phyloP scores from a whole-genome alignment of 1,140 invertebrate genomes.

The Cepaea nemoralis region DNA sequence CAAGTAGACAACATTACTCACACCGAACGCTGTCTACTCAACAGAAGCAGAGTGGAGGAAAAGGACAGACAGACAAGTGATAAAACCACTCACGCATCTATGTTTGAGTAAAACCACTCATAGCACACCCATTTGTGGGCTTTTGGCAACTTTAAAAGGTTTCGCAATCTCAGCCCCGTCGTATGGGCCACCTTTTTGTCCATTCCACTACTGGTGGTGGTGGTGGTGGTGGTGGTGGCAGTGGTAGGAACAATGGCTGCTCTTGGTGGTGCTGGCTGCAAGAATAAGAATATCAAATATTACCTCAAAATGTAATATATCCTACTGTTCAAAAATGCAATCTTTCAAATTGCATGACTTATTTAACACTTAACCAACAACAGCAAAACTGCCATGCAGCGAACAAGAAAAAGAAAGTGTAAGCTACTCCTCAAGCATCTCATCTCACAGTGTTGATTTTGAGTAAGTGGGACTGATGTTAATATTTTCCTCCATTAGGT shows the following conservation, averaged over 20 bases:
- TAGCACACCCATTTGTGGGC: conserved; percentile 99
- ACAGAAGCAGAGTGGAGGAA: neutral
- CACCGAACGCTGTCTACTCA: neutral
- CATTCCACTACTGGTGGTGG: conserved; percentile 19
- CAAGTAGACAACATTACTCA: too few relatives aligned
- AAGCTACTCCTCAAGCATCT: too few relatives aligned
- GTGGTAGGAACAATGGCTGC: neutral
- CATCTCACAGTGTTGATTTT: too few relatives aligned
- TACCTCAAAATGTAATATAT: too few relatives aligned
- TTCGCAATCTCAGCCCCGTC: conserved; percentile 90
- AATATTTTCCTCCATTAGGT: too few relatives aligned
- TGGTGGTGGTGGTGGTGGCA: too few relatives aligned
- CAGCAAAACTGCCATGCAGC: too few relatives aligned
- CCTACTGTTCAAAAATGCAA: neutral
- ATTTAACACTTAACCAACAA: too few relatives aligned
- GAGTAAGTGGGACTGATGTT: too few relatives aligned
- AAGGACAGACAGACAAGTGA: neutral
- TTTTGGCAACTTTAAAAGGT: conserved; percentile 97
- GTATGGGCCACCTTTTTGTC: conserved; percentile 84
- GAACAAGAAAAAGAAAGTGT: too few relatives aligned
- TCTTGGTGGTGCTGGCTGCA: conserved; percentile 13
- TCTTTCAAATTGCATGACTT: too few relatives aligned
- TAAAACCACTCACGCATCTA: conserved; percentile 81
- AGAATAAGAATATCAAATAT: neutral
- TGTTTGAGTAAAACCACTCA: conserved; percentile 99